Base-by-base conservation (phyloP, 2,888 invertebrate species). In the Galeruca laticollis region DNA sequence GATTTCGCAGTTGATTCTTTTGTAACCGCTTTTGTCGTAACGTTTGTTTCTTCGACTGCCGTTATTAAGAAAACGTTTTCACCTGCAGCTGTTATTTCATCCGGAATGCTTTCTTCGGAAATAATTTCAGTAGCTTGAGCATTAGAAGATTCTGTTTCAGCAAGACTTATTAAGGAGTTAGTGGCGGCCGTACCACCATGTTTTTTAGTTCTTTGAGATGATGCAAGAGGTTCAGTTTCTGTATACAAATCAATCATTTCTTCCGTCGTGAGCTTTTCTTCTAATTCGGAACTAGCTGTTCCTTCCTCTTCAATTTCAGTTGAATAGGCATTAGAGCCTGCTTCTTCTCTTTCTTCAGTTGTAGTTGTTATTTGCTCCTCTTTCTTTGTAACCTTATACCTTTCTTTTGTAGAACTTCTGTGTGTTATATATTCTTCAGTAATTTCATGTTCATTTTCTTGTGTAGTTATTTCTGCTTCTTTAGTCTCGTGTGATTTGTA, bases 71-170 rank as follows among this genome's bases (percentile, higher is more conserved):
- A 20, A 31, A 54, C 31, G 11, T 63, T 49, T n/a, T 63, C 63
- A 15, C 37, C 18, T 59, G 11, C 18, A 51, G 59, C 51, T n/a
- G 35, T 37, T 15, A 63, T 43, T 69, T 69, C 68, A 11, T 40
- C 35, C 6, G 57, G 51, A 56, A 69, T 11, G n/a, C 13, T 54
- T 15, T 54, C 54, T 31, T 31, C 26, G 11, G 54, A 54, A 13
- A 15, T 15, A 26, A n/a, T 13, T 11, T 54, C 33, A 15, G 54
- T 54, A 11, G 54, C 21, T 5, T 26, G 13, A n/a, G 31, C 31
- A 31, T n/a, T 43, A 8, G 37, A 26, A 26, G 59, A 57, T 49
- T n/a, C 13, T 37, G 13, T n/a, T 33, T 60, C 66, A 20, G 49
- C 47, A 18, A 66, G 49, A 13, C 49, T 59, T 26, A 20, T 37